Base-by-base conservation (phyloP, 2,113 vertebrate genomes). In the Pipra filicauda region DNA sequence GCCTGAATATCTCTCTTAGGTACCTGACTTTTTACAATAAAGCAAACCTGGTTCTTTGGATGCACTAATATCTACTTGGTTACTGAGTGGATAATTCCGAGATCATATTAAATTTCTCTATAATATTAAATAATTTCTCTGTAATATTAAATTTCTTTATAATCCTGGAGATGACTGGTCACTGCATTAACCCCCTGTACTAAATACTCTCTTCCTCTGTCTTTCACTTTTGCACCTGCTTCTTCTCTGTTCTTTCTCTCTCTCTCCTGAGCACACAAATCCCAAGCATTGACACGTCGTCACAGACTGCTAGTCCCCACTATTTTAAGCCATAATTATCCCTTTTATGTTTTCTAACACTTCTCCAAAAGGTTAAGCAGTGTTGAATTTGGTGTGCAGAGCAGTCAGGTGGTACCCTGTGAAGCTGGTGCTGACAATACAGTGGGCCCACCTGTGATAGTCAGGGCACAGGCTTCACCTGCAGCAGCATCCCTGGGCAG, bases 21-120 rank as follows among this genome's bases (percentile, higher is more conserved):
- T 85, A 58, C 44, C 30, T 82, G 82, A 44, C 33, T 62, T 80
- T 7, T 35, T 62, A 44, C 48, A 79, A 31, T 15, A 23, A 61
- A 46, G 59, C 24, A 48, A 85, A 35, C 18, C 4, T 1, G 6
- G 9, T 49, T 58, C 70, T 49, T 77, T 67, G 4, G 23, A 37
- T 86, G 20, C 39, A 52, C 31, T 77, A 23, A 21, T 59, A 64
- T 78, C 70, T 91, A 21, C 58, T 90, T 65, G 39, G n/a, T 71
- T 77, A 71, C 44, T 44, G 66, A 73, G 65, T 91, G 27, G 33
- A 31, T 87, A 80, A 91, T 93, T 95, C 91, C 49, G 69, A 89
- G 82, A 74, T 48, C 52, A 57, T 73, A 27, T 64, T 95, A 82
- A 69, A n/a, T 43, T 76, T 89, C 58, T 79, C 83, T 51, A n/a